A percentile compares a stretch with the other conserved stretches of the same genome.
Evolutionary conservation across 2,888 invertebrate genomes (phyloP).

Genomic region (Operophtera brumata): DNA sequence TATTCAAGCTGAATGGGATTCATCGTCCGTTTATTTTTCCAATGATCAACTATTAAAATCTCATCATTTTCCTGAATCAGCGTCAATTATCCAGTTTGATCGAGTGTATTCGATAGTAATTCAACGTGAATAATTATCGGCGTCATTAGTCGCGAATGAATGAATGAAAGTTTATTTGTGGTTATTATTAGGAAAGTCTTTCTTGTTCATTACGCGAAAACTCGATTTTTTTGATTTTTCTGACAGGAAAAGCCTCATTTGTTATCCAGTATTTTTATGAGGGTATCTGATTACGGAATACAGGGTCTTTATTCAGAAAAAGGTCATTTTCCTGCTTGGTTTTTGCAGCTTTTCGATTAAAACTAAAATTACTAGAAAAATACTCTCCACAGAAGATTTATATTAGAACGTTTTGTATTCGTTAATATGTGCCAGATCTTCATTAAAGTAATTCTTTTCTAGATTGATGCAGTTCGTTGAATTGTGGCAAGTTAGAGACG

Average conservation of each 20-base stretch:
- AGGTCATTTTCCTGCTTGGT: neutral
- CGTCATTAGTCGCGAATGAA: neutral
- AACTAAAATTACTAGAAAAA: neutral
- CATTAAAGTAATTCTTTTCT: neutral
- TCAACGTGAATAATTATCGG: neutral
- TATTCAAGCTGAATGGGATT: no score
- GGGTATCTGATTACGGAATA: slow-evolving; percentile 12
- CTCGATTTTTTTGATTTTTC: neutral
- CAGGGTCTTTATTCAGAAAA: neutral
- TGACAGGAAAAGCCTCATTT: neutral
- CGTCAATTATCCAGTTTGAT: no score
- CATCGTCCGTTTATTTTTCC: no score
- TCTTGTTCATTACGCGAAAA: neutral
- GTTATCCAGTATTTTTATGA: slow-evolving; percentile 1
- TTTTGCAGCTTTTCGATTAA: neutral
- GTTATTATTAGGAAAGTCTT: neutral
- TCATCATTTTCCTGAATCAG: no score
- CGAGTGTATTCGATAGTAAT: neutral
- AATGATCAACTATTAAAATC: no score
- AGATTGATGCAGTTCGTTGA: slow-evolving; percentile 16
- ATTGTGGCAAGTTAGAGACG: slow-evolving; percentile 18
- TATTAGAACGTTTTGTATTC: neutral
- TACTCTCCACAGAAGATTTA: neutral
- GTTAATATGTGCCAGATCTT: neutral
- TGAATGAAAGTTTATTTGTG: no score